phyloP scores from a whole-genome alignment of 2,113 vertebrate species.

The Puffinus mauretanicus region DNA sequence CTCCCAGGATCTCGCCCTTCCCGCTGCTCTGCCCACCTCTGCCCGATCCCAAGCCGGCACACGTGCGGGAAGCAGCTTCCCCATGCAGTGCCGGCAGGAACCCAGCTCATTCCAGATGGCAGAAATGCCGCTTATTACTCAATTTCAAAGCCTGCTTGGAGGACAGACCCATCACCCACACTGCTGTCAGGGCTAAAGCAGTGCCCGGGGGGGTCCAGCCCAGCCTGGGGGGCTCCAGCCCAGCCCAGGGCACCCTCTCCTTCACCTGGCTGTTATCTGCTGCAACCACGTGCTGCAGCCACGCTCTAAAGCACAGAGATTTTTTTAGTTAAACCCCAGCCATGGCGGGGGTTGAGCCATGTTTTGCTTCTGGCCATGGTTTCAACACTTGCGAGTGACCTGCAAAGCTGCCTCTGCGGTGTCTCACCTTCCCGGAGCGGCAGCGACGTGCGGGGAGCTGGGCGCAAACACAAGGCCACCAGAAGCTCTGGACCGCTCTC shows the following conservation, averaged over 20 bases:
- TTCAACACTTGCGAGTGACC: neutral
- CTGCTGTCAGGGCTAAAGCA: neutral
- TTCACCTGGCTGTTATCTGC: neutral
- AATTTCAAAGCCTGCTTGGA: neutral
- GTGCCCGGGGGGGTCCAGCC: neutral
- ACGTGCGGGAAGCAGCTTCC: neutral
- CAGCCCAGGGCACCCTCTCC: neutral
- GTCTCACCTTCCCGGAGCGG: neutral
- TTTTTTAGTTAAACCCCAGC: neutral
- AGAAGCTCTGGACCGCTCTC: neutral
- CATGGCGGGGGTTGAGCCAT: accelerated
- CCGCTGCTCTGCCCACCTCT: constrained; percentile 10
- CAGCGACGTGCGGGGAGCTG: neutral
- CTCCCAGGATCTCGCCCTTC: neutral
- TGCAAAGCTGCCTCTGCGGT: neutral
- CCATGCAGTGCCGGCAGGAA: neutral
- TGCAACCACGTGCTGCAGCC: neutral
- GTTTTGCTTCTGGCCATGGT: neutral
- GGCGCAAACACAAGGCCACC: neutral
- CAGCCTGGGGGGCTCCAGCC: neutral
- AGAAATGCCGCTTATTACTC: neutral
- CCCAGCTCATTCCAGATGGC: neutral
- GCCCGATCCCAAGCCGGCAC: neutral
- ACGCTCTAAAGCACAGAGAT: neutral
- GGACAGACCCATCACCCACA: accelerated